Evolutionary conservation across 2,888 invertebrate species (phyloP), one percentile per base, ranked within the genome.

Genomic region (Melolontha melolontha): DNA sequence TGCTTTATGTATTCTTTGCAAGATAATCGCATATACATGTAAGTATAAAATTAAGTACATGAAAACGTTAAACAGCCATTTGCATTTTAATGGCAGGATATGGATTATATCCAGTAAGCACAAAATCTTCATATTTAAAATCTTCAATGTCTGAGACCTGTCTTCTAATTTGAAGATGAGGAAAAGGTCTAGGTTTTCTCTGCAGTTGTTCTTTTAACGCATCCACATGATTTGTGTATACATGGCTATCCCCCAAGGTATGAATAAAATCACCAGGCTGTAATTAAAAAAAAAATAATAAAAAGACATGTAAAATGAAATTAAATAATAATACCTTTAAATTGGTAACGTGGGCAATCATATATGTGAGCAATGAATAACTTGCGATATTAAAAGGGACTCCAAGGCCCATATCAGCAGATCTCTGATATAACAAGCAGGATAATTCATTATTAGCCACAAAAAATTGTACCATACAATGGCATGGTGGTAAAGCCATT

Each of bases 351-450:
- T 97, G 94, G 12, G 98, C 98, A 73, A 98, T 92, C 96, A 98
- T 97, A 77, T 92, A 92, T 1, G 97, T 97, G 4, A 98, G 86
- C 22, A 98, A 82, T 1, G 97, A 89, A 84, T 98, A 98, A 75
- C 97, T 97, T 54, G 98, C 97, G 75, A 98, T 96, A 83, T 98
- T 98, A 82, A 98, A 98, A 11, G 97, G 97, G 0, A 98, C 97
- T 12, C 98, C 98, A 1, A 98, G 86, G 2, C 97, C 97, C 92
- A 98, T 94, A 80, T 98, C 98, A 10, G 96, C 98, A 75, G 97
- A 97, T 71, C 98, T 87, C 83, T 98, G 98, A 81, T 97, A 98
- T 73, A 98, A 83, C 75, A 95, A 92, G 78, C 97, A 97, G 0
- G 95, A 95, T 0, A 98, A 84, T 81, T 94, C 93, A 1, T 89